phyloP scores from a whole-genome alignment of 2,113 vertebrate genomes.

The Phyllostomus discolor region DNA sequence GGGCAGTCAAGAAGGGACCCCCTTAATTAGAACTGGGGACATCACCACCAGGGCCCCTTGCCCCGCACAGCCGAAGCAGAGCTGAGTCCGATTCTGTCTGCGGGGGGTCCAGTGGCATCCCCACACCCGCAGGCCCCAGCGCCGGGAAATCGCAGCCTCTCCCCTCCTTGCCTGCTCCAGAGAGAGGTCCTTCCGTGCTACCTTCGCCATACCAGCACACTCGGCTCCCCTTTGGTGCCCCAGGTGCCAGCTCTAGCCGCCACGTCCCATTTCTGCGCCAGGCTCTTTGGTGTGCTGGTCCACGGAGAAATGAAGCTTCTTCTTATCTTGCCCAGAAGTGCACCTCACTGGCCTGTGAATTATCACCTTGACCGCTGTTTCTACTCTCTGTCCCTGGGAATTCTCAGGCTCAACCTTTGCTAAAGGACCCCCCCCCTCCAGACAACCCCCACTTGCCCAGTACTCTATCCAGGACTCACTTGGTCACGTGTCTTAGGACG shows the following conservation, averaged over 20 bases:
- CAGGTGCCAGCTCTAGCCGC: neutral
- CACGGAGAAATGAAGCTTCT: neutral
- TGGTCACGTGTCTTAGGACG: neutral
- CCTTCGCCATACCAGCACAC: neutral
- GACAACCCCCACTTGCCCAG: accelerated
- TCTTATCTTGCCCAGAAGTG: neutral
- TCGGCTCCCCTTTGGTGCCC: neutral
- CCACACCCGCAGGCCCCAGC: neutral
- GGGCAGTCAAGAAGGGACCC: too few species aligned
- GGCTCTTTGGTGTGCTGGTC: neutral
- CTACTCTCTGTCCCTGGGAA: neutral
- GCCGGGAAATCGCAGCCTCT: too few species aligned
- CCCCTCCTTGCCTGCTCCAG: neutral
- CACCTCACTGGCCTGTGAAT: neutral
- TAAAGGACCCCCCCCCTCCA: neutral
- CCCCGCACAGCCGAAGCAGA: neutral
- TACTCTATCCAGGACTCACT: neutral
- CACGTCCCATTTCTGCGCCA: neutral
- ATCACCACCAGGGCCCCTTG: too few species aligned
- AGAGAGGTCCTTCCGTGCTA: neutral
- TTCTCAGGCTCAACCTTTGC: neutral
- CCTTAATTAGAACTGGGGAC: neutral
- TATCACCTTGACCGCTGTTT: neutral
- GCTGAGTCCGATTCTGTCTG: neutral
- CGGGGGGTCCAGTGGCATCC: neutral